Percentiles rank a stretch among this genome's conserved stretches.
Conservation (phyloP, 2,888 invertebrate species). For the Ormyrus nitidulus region DNA sequence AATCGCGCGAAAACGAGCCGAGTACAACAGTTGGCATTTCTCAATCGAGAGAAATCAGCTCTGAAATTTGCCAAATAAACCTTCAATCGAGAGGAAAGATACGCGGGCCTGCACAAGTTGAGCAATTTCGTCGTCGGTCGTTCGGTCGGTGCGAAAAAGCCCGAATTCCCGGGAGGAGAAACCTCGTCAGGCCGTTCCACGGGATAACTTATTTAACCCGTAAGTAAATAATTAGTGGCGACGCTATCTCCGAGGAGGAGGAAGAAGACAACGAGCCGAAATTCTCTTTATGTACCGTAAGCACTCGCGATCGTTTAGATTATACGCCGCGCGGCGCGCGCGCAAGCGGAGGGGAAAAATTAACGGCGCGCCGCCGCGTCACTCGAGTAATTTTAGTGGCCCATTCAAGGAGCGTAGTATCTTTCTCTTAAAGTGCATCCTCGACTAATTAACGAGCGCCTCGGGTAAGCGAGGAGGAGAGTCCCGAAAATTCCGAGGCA, state of each 20-base stretch:
- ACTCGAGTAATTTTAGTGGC: slow-evolving; percentile 31
- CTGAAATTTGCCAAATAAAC: slow-evolving; percentile 22
- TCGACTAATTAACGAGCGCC: slow-evolving; percentile 35
- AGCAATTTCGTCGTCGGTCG: background rate
- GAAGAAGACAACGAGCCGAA: background rate
- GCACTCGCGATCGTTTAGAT: slow-evolving; percentile 27
- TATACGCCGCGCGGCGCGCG: background rate
- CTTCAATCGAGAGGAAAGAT: slow-evolving; percentile 8
- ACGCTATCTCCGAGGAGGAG: slow-evolving; percentile 14
- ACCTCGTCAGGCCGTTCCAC: background rate
- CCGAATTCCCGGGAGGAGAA: slow-evolving; percentile 1
- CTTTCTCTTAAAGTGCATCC: slow-evolving; percentile 22
- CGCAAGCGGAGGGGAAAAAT: background rate
- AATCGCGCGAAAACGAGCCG: too few species aligned
- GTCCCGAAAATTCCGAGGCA: too few species aligned
- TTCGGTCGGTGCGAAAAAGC: slow-evolving; percentile 8
- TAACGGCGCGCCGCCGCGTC: background rate
- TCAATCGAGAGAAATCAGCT: background rate
- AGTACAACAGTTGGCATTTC: background rate
- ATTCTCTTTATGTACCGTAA: slow-evolving; percentile 33
- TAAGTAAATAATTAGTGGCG: slow-evolving; percentile 42
- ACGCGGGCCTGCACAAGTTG: background rate
- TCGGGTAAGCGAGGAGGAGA: background rate
- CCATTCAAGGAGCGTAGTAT: slow-evolving; percentile 7
- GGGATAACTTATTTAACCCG: slow-evolving; percentile 39